A percentile compares a stretch with the other conserved stretches of the same genome.
These are phyloP conservation scores for Hyposoter didymator DNA, from an alignment of 2,888 invertebrate species.

Conservation along the genomic window DNA sequence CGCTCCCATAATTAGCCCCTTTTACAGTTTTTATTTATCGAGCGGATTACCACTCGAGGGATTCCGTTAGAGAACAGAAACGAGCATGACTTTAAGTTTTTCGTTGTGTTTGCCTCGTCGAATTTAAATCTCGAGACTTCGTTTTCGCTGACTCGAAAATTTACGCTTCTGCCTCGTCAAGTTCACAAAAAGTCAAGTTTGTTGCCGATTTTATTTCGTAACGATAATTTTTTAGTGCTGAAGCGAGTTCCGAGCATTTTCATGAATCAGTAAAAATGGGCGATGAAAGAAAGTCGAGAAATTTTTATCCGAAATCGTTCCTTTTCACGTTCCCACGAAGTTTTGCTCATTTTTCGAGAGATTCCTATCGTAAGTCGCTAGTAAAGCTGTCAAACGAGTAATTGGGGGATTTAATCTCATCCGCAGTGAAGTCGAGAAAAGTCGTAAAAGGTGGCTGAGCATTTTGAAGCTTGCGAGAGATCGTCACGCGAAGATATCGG, in stretches of 20 bases:
- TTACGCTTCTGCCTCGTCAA: too few relatives aligned
- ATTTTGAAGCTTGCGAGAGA: neutral
- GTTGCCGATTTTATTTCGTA: too few relatives aligned
- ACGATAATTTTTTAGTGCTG: neutral
- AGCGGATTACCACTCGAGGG: neutral
- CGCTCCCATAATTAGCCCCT: neutral
- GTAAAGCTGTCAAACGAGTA: neutral
- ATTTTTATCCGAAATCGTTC: neutral
- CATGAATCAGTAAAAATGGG: neutral
- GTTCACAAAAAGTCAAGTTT: too few relatives aligned
- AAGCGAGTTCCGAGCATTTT: neutral
- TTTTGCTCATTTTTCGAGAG: neutral
- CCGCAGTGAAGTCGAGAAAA: neutral
- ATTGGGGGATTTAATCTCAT: neutral
- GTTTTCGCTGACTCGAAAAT: too few relatives aligned
- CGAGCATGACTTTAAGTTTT: neutral
- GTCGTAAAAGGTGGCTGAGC: neutral
- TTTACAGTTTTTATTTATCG: neutral
- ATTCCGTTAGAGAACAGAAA: neutral
- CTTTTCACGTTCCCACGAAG: neutral
- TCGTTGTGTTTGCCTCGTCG: neutral
- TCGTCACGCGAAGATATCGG: constrained; percentile 15
- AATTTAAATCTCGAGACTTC: too few relatives aligned
- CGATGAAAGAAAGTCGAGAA: neutral
- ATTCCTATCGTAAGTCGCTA: neutral